Evolutionary conservation across 2,113 vertebrate species (phyloP).

Genomic region (Triplophysa rosa): DNA sequence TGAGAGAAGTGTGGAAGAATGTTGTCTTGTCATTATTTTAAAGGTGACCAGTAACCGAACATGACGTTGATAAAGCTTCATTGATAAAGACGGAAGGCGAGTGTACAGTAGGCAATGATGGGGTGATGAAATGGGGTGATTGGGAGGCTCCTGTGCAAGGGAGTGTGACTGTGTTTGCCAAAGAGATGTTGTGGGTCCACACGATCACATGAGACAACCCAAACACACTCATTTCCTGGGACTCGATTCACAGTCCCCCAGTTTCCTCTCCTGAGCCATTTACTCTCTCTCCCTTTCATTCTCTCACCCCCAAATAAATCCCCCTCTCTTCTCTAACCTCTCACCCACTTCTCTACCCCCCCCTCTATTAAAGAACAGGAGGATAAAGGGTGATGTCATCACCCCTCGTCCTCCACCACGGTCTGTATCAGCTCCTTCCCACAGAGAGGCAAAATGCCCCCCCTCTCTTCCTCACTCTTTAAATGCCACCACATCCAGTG

Average conservation of each 20-base stretch:
- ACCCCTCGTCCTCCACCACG: slow-evolving; percentile 13
- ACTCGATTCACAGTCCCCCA: background rate
- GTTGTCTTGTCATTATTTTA: background rate
- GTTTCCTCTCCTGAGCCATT: background rate
- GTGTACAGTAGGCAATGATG: slow-evolving; percentile 46
- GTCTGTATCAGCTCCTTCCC: background rate
- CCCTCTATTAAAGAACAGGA: slow-evolving; percentile 53
- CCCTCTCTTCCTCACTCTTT: background rate
- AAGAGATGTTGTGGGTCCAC: background rate
- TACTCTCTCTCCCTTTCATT: background rate
- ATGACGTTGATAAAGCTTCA: background rate
- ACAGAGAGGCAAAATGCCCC: slow-evolving; percentile 44
- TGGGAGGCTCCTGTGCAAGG: slow-evolving; percentile 48
- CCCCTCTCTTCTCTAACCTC: slow-evolving; percentile 62
- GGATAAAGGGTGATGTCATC: slow-evolving; percentile 59
- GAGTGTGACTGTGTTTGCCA: slow-evolving; percentile 13
- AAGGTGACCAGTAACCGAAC: background rate
- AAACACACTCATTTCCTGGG: slow-evolving; percentile 25
- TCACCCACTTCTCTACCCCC: slow-evolving; percentile 70
- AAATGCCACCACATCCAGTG: slow-evolving; percentile 30
- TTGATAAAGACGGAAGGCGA: slow-evolving; percentile 11
- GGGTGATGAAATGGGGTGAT: slow-evolving; percentile 60
- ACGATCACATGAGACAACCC: slow-evolving; percentile 23
- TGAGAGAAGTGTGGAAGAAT: background rate
- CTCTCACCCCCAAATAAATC: slow-evolving; percentile 33